Evolutionary conservation across 2,888 invertebrate species (phyloP).

Genomic region (Megastigmus dorsalis): DNA sequence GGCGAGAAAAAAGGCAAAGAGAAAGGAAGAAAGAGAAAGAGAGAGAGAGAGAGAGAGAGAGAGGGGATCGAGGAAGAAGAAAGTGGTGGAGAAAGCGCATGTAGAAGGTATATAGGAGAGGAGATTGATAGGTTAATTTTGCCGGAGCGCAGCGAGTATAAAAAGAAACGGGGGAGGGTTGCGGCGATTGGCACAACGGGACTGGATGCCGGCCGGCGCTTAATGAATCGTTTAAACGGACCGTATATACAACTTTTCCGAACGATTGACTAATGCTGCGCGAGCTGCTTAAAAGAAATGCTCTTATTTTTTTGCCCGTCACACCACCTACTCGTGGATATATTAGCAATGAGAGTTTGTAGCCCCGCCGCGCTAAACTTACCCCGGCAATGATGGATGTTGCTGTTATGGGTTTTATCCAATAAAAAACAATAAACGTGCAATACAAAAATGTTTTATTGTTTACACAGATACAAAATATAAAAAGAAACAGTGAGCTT

Average conservation of each 20-base stretch:
- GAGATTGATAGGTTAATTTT: slow-evolving; percentile 47
- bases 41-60: background rate
- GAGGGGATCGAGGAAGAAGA: background rate
- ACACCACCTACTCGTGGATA: too few species aligned
- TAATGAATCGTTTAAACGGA: slow-evolving; percentile 1
- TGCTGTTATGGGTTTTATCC: too few species aligned
- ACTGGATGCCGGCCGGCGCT: background rate
- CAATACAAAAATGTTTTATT: too few species aligned
- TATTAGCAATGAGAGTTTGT: too few species aligned
- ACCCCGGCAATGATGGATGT: too few species aligned
- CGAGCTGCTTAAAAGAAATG: too few species aligned
- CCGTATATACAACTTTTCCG: background rate
- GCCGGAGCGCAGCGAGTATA: background rate
- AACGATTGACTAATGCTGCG: background rate
- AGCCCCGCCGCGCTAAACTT: too few species aligned
- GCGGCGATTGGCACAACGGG: background rate
- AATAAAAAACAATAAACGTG: too few species aligned
- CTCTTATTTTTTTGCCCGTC: too few species aligned
- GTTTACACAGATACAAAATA: too few species aligned
- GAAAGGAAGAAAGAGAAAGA: background rate
- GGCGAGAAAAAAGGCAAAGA: background rate
- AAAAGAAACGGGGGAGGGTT: too few species aligned
- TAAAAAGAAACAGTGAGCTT: too few species aligned
- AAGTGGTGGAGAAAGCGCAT: background rate
- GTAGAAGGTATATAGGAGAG: background rate